Evolutionary conservation across 2,888 invertebrate genomes (phyloP).

Genomic region (Melikaiella ostensackeni): DNA sequence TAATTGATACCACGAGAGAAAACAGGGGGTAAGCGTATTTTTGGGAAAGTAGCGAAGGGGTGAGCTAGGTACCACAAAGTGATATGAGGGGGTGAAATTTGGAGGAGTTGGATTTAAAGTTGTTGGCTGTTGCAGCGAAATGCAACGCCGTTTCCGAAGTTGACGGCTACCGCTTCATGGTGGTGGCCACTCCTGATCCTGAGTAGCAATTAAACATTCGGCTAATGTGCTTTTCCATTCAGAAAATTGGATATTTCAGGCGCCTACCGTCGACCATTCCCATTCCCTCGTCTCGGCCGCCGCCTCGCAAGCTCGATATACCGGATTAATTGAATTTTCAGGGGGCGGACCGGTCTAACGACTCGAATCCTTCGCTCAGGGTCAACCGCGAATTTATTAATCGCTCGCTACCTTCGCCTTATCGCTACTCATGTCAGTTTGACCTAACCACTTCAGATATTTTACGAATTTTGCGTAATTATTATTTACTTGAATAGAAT

Average conservation of each 20-base stretch:
- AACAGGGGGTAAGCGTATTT: background rate
- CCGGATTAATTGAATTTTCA: slow-evolving; percentile 70
- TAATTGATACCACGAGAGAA: slow-evolving; percentile 61
- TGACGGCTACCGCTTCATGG: slow-evolving; percentile 50
- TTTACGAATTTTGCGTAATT: background rate
- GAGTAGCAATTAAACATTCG: slow-evolving; percentile 73
- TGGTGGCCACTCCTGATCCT: slow-evolving; percentile 66
- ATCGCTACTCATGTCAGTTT: background rate
- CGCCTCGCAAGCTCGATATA: slow-evolving; percentile 62
- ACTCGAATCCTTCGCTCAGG: slow-evolving; percentile 55
- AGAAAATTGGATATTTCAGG: slow-evolving; percentile 73
- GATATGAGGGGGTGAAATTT: background rate
- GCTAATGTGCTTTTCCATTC: slow-evolving; percentile 74
- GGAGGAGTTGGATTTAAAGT: slow-evolving; percentile 53
- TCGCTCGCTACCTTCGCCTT: slow-evolving; percentile 48
- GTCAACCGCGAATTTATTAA: slow-evolving; percentile 66
- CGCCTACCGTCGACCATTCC: slow-evolving; percentile 51
- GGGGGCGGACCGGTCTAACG: slow-evolving; percentile 50
- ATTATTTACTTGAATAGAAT: background rate
- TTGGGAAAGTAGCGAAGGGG: slow-evolving; percentile 13
- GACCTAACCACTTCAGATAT: background rate
- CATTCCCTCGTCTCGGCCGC: slow-evolving; percentile 50
- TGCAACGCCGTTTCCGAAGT: slow-evolving; percentile 57
- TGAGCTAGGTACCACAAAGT: slow-evolving; percentile 44
- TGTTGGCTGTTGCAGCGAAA: slow-evolving; percentile 59